Percentiles rank a stretch among this genome's conserved stretches.
Evolutionary conservation across 2,888 invertebrate species (phyloP).

Genomic region (Rosalia funebris): DNA sequence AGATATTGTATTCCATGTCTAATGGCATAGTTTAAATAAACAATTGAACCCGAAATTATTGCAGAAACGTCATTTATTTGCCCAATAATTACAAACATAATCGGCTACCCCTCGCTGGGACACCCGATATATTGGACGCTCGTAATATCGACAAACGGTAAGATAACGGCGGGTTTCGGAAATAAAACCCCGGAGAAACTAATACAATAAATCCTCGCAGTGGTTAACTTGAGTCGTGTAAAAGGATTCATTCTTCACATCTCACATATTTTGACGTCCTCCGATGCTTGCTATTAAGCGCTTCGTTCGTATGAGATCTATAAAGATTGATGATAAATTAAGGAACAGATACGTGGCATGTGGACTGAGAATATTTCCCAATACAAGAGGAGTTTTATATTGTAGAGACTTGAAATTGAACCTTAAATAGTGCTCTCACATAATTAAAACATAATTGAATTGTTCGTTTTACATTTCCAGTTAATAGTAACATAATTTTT

Average conservation of each 20-base stretch:
- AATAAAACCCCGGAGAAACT: slow-evolving; percentile 10
- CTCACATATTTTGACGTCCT: slow-evolving; percentile 7
- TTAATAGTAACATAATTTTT: too few relatives aligned
- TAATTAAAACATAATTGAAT: too few relatives aligned
- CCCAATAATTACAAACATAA: too few relatives aligned
- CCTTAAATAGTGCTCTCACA: too few relatives aligned
- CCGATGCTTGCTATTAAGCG: slow-evolving; percentile 7
- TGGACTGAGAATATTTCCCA: background rate
- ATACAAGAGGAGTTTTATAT: background rate
- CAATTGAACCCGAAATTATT: too few relatives aligned
- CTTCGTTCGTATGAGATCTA: slow-evolving; percentile 1
- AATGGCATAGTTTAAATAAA: too few relatives aligned
- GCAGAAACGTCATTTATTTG: too few relatives aligned
- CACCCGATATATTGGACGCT: too few relatives aligned
- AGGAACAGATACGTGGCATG: background rate
- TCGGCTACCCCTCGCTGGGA: too few relatives aligned
- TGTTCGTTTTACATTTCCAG: too few relatives aligned
- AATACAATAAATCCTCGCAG: background rate
- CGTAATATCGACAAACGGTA: background rate
- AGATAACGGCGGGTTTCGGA: slow-evolving; percentile 1
- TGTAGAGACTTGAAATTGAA: background rate
- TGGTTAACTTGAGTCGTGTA: slow-evolving; percentile 6
- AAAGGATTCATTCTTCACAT: slow-evolving; percentile 7
- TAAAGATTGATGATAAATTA: slow-evolving; percentile 2
- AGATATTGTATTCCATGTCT: too few relatives aligned